phyloP scores from a whole-genome alignment of 2,797 vertebrate species.

The Xiphophorus birchmanni region DNA sequence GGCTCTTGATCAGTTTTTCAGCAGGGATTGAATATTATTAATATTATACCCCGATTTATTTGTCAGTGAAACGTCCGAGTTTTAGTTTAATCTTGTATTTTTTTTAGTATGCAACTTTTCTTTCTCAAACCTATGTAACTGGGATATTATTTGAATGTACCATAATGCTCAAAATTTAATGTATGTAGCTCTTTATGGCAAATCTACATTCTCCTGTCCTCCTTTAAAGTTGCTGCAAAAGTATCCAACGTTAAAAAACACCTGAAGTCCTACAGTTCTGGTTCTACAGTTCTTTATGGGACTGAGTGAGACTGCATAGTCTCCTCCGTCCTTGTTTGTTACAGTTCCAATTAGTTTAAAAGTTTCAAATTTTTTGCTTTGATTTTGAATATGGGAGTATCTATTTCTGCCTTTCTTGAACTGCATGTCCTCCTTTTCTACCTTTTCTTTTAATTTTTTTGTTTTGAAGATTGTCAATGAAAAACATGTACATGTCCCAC shows the following conservation, averaged over 20 bases:
- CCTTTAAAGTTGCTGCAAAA: constrained; percentile 75
- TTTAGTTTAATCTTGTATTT: neutral
- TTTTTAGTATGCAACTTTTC: neutral
- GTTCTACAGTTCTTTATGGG: neutral
- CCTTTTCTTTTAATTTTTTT: neutral
- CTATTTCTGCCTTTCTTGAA: neutral
- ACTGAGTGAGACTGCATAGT: constrained; percentile 88
- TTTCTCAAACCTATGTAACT: neutral
- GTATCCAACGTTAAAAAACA: constrained; percentile 10
- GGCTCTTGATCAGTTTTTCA: neutral
- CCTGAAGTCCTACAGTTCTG: constrained; percentile 12
- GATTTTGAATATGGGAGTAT: neutral
- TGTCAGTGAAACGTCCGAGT: neutral
- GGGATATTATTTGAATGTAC: neutral
- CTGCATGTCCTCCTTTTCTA: neutral
- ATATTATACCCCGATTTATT: neutral
- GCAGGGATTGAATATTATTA: neutral
- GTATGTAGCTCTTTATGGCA: neutral
- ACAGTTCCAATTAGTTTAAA: neutral
- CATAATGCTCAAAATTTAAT: neutral
- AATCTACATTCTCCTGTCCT: neutral
- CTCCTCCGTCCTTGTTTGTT: constrained; percentile 14
- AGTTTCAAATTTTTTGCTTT: neutral
- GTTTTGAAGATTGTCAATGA: neutral
- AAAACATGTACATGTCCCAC: neutral